Base-by-base conservation (phyloP, 2,888 invertebrate genomes). In the Thyatira batis region DNA sequence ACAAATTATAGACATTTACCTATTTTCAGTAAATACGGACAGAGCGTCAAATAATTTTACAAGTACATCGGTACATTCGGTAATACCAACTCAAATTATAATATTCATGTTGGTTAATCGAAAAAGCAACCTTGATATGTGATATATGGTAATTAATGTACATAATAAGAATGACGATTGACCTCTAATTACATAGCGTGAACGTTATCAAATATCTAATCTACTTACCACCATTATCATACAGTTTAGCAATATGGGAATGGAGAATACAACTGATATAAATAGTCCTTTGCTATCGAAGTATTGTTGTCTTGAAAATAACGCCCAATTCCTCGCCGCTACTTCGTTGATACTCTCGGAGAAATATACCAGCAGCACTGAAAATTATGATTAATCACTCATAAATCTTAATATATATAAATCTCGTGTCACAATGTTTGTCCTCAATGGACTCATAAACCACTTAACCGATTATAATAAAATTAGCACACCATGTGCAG, bases 211-310 rank as follows among this genome's bases (percentile, higher is more conserved):
- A 27, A 10, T 51, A 21, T 17, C 13, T 20, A 48, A 65, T 67
- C 51, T 75, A 95, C 97, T 95, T 93, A 98, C 98, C 94, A 98
- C 96, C 94, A 98, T 95, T 63, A 98, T 93, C 95, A 98, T 96
- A 81, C 98, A 98, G 87, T 98, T 98, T 51, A 98, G 93, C 55
- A 98, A 92, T 75, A 98, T 95, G 20, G 98, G 98, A 79, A 97
- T 95, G n/a, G 97, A 98, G 87, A 98, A 98, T 20, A 98, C 97
- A 10, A 97, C 94, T 0, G 98, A 98, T 93, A 98, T 98, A 82
- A 98, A 98, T 51, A 98, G 92, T 20, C 98, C 98, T 89, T 96
- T 96, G 73, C 96, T 96, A 84, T 98, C 98, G 84, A 98, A 98
- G 85, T 98, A 98, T 80, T 98, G 98, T 73, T 98, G 97, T 69